Base-by-base conservation (phyloP, 2,113 vertebrate species). In the Strix aluco region DNA sequence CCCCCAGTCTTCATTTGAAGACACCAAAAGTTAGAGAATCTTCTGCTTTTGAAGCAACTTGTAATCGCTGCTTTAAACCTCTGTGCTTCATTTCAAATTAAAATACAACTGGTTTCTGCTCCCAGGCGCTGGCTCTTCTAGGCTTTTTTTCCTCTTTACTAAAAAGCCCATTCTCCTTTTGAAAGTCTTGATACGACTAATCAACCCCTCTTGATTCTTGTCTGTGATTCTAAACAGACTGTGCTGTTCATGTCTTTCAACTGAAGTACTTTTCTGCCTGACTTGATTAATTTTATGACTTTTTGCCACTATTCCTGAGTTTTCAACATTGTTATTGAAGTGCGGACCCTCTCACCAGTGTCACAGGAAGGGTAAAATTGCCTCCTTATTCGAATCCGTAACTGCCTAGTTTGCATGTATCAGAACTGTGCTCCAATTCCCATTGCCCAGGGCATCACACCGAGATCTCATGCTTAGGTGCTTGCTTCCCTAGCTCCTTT, bases 161-260 rank as follows among this genome's bases (percentile, higher is more conserved):
- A 87, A 92, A 91, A 97, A 95, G 84, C 85, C 66, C 86, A 77
- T 95, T 93, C 90, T 97, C 49, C 81, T 72, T 96, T 82, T 69
- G 30, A 92, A 94, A 92, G 74, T 91, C 73, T 81, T 79, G 81
- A 92, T 90, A 87, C 0, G 14, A 91, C 93, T 95, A 96, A 97
- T 87, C 96, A 96, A 40, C 58, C 70, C 87, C 87, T 96, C 94
- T 94, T 95, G 90, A 94, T 96, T 95, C 94, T 52, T 55, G 40
- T 44, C 89, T 89, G 81, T 67, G 91, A 96, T 87, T 95, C 96
- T 91, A 87, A 89, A 96, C 65, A 87, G 81, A 81, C 70, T 4
- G 52, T 6, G 44, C 93, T 57, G 82, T 32, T 87, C 83, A 47
- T 6, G 40, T 78, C 94, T 81, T 97, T 92, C 86, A 92, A 67